These are phyloP conservation scores for Leucopsar rothschildi DNA, from an alignment of 2,113 vertebrate genomes.

Conservation along the genomic window DNA sequence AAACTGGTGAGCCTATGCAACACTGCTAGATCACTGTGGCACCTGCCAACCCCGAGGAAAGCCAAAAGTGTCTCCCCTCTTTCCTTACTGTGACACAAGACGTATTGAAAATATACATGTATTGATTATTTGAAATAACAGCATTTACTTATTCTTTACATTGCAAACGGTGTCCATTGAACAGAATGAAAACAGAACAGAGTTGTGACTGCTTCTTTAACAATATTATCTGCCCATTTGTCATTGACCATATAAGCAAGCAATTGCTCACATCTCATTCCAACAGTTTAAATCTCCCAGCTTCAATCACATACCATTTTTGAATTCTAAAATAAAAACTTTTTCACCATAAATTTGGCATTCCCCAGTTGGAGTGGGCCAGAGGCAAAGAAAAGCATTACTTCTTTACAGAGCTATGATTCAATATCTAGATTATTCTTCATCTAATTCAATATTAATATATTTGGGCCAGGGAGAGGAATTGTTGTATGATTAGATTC, in stretches of 20 bases:
- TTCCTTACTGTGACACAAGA: background rate
- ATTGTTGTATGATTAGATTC: background rate
- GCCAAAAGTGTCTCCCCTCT: background rate
- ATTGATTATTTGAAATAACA: background rate
- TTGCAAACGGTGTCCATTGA: background rate
- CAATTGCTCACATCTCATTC: background rate
- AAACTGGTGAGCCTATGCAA: background rate
- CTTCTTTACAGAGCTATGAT: background rate
- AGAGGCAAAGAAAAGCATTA: background rate
- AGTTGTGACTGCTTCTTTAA: background rate
- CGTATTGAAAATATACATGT: background rate
- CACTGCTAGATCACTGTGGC: background rate
- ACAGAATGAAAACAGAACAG: background rate
- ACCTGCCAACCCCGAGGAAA: background rate
- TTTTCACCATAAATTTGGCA: background rate
- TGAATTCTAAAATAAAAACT: background rate
- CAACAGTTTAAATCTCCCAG: background rate
- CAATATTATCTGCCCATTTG: background rate
- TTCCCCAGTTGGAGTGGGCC: background rate
- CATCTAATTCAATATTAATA: background rate
- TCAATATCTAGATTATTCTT: background rate
- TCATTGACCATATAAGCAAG: background rate
- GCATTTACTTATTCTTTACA: background rate
- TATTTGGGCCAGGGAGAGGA: background rate
- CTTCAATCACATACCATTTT: background rate